A percentile compares a stretch with the other conserved stretches of the same genome.
These are phyloP conservation scores for Onychomys leucogaster DNA, from an alignment of 2,797 vertebrate species.

Conservation along the genomic window DNA sequence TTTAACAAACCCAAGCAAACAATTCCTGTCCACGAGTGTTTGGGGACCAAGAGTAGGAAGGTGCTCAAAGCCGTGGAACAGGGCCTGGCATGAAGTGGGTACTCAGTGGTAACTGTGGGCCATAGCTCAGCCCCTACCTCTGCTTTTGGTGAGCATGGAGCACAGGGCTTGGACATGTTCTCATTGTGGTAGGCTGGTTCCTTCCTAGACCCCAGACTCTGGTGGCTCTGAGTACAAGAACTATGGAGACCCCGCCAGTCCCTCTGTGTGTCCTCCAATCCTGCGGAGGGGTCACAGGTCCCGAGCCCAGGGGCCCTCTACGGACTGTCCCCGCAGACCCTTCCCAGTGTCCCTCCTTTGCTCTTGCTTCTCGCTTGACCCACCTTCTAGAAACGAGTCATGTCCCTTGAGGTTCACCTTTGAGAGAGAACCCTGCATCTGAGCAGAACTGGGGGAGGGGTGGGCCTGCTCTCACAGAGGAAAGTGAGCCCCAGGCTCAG, in stretches of 20 bases:
- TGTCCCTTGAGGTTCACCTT: neutral
- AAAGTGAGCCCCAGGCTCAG: neutral
- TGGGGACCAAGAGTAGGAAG: neutral
- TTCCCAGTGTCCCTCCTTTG: neutral
- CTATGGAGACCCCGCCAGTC: neutral
- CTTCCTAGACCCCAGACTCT: neutral
- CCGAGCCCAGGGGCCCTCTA: neutral
- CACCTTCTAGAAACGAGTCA: neutral
- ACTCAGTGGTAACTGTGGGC: rapidly evolving
- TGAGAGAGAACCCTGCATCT: neutral
- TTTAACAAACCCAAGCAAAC: neutral
- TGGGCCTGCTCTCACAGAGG: neutral
- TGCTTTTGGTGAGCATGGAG: neutral
- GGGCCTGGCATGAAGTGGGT: neutral
- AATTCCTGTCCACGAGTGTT: neutral
- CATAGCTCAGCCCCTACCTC: neutral
- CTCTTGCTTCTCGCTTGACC: neutral
- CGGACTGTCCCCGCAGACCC: too few relatives aligned
- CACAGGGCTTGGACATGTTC: neutral
- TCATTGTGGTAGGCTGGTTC: neutral
- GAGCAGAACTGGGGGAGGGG: neutral
- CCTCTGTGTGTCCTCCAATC: rapidly evolving
- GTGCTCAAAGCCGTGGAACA: neutral
- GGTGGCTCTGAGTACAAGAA: neutral
- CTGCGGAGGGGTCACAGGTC: neutral